Base-by-base conservation (phyloP, 2,113 vertebrate species). In the Tauraco erythrolophus region DNA sequence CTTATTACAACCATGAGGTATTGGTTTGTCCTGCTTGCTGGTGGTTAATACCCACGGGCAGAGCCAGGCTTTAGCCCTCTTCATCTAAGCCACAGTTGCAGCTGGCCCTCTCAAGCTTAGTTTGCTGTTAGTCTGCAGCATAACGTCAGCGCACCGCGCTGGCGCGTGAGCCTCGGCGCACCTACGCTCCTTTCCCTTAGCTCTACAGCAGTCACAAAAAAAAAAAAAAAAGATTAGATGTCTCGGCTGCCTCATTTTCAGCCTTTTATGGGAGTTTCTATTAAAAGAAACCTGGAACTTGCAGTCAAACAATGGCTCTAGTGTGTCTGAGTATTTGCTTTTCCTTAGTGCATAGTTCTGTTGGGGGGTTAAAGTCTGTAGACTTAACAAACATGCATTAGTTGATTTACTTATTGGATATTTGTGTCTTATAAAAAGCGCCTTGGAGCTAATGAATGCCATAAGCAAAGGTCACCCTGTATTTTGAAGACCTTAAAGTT, bases 271-370 rank as follows among this genome's bases (percentile, higher is more conserved):
- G 89, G 58, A 95, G 70, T 88, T 92, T 46, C 86, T 96, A 79
- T 95, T 92, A 88, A 91, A 89, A 94, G 92, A 94, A 96, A 92
- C 53, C n/a, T 96, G 65, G 92, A 96, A 95, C 41, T 61, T 72
- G 2, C 3, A 69, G 69, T 61, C 72, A 84, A 65, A 96, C 95
- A 96, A 94, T 94, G 94, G 89, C 37, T 69, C 25, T 89, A 97
- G 77, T 91, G 92, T 94, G 57, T 62, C 64, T 79, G 89, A 76
- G 53, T 89, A 54, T 81, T 72, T 88, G 60, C 56, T 89, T 95
- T 95, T 83, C 74, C 70, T 70, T 61, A 79, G 53, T 16, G 78
- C 50, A 10, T 46, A 66, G 69, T 91, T 96, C 65, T 94, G 58
- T 24, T 75, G 60, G 53, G 41, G 41, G 37, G 76, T 94, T 94